Evolutionary conservation across 2,888 invertebrate species (phyloP).

Genomic region (Sialis fuliginosa): DNA sequence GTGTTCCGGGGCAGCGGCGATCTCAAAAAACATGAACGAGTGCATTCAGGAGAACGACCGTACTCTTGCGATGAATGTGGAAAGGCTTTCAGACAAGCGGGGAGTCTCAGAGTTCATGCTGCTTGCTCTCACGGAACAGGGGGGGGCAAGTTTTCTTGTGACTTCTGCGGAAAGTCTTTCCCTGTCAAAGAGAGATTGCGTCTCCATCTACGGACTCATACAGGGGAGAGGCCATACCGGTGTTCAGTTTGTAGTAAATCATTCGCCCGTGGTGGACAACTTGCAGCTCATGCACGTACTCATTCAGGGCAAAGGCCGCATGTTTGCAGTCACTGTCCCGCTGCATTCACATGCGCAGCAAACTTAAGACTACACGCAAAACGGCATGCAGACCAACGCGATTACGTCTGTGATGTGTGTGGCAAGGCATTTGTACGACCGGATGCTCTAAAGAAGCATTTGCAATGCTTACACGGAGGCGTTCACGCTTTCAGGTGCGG

Average conservation of each 20-base stretch:
- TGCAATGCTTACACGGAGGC: constrained; percentile 57
- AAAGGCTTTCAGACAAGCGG: constrained; percentile 42
- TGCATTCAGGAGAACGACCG: constrained; percentile 46
- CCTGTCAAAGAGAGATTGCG: constrained; percentile 56
- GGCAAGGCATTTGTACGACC: constrained; percentile 59
- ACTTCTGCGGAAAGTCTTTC: constrained; percentile 59
- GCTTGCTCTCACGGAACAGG: constrained; percentile 32
- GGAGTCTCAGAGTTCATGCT: constrained; percentile 45
- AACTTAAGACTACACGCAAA: constrained; percentile 45
- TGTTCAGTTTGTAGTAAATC: constrained; percentile 43
- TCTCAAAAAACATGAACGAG: constrained; percentile 45
- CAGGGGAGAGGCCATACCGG: constrained; percentile 48
- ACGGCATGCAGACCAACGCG: constrained; percentile 54
- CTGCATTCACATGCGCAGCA: constrained; percentile 48
- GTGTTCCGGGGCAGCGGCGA: constrained; percentile 44
- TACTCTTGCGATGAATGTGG: constrained; percentile 43
- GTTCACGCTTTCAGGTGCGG: constrained; percentile 59
- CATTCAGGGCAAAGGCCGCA: constrained; percentile 59
- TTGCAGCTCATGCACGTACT: constrained; percentile 53
- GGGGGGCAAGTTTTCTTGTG: constrained; percentile 40
- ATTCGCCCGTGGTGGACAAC: constrained; percentile 57
- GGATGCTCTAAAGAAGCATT: constrained; percentile 57
- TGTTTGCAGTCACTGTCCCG: constrained; percentile 50
- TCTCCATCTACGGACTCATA: constrained; percentile 55
- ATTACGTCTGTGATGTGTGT: constrained; percentile 64